A percentile compares a stretch with the other conserved stretches of the same genome.
These are phyloP conservation scores for Rhinichthys osculus DNA, from an alignment of 2,797 vertebrate genomes.

Conservation along the genomic window DNA sequence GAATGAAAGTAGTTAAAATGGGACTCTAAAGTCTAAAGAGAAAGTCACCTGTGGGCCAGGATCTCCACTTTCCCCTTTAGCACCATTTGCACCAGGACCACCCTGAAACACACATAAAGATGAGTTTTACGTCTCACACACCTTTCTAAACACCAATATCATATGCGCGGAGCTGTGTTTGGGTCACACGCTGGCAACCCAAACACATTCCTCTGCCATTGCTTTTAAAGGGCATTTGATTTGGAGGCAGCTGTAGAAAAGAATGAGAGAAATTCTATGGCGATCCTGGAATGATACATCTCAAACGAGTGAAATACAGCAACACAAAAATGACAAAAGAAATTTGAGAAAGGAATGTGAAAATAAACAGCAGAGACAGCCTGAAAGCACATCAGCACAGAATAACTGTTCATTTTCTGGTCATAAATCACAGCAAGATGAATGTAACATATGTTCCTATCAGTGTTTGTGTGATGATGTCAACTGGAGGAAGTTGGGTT, in stretches of 20 bases:
- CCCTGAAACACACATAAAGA: slow-evolving; percentile 76
- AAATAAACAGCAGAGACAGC: slow-evolving; percentile 12
- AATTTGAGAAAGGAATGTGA: not conserved
- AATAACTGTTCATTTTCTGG: slow-evolving; percentile 11
- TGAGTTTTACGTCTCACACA: slow-evolving; percentile 6
- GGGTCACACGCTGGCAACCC: slow-evolving; percentile 3
- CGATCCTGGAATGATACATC: not conserved
- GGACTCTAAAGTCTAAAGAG: not conserved
- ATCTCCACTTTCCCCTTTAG: slow-evolving; percentile 94
- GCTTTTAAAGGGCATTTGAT: slow-evolving; percentile 7
- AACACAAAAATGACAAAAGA: not conserved
- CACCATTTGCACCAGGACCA: slow-evolving; percentile 86
- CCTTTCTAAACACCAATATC: slow-evolving; percentile 23
- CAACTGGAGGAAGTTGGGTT: not conserved
- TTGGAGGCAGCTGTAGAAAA: slow-evolving; percentile 13
- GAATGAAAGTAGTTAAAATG: not conserved
- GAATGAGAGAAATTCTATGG: not conserved
- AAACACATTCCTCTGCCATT: slow-evolving; percentile 5
- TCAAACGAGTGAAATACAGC: not conserved
- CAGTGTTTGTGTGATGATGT: slow-evolving; percentile 22
- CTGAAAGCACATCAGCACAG: slow-evolving; percentile 6
- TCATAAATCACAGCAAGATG: slow-evolving; percentile 40
- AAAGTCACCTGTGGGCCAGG: slow-evolving; percentile 87
- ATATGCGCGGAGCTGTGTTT: slow-evolving; percentile 14
- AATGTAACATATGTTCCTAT: slow-evolving; percentile 28